A percentile compares a stretch with the other conserved stretches of the same genome.
Evolutionary conservation across 2,888 invertebrate species (phyloP).

Genomic region (Acronicta leporina): DNA sequence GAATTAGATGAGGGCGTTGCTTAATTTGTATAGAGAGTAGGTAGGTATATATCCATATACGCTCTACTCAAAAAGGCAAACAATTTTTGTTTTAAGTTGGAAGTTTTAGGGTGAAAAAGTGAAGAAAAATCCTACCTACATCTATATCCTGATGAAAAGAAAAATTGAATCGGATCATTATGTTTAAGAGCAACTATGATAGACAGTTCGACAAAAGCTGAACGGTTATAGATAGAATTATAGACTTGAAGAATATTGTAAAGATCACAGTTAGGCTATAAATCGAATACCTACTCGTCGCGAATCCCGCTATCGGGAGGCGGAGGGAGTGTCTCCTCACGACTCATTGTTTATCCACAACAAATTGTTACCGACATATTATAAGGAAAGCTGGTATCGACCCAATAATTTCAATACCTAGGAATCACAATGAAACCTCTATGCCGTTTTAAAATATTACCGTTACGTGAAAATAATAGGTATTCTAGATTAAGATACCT

Average conservation of each 20-base stretch:
- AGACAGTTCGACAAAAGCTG: no score
- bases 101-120: no score
- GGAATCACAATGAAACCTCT: slow-evolving; percentile 5
- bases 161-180: no score
- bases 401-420: slow-evolving; percentile 55
- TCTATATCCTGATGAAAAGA: no score
- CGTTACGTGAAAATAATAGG: no score
- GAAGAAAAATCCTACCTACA: no score
- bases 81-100: no score
- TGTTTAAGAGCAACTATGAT: no score
- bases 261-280: slow-evolving; percentile 82
- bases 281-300: slow-evolving; percentile 74
- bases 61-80: no score
- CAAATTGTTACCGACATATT: slow-evolving; percentile 80
- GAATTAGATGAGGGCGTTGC: slow-evolving; percentile 39
- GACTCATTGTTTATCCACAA: slow-evolving; percentile 85
- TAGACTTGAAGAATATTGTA: slow-evolving; percentile 52
- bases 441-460: not conserved
- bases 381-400: slow-evolving; percentile 72
- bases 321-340: slow-evolving; percentile 81
- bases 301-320: slow-evolving; percentile 77
- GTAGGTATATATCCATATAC: no score
- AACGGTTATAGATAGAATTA: no score
- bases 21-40: slow-evolving; percentile 29
- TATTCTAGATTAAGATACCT: no score